Conservation (phyloP, 2,113 vertebrate species). For the Caracal caracal region DNA sequence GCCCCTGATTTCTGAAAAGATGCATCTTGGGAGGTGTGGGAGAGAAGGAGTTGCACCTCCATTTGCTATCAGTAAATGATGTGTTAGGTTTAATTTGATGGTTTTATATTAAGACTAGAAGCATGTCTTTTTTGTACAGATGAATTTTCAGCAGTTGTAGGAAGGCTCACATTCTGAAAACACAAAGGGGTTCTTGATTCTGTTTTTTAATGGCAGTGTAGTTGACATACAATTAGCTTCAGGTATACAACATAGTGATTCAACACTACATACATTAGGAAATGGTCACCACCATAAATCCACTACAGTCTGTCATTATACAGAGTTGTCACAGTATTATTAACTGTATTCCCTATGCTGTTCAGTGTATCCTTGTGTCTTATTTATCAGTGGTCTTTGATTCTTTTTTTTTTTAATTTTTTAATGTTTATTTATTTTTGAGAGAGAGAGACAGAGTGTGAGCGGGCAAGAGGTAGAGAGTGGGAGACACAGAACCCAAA, state of each 20-base stretch:
- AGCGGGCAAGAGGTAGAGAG: too few species aligned
- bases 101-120: not conserved
- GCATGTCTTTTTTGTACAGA: not conserved
- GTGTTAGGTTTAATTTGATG: conserved; percentile 7
- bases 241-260: not conserved
- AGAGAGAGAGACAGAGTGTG: too few species aligned
- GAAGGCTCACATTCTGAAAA: conserved; percentile 50
- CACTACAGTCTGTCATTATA: not conserved
- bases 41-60: not conserved
- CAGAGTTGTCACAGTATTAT: not conserved
- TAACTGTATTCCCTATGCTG: not conserved
- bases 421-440: too few species aligned
- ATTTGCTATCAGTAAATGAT: not conserved
- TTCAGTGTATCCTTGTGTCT: not conserved
- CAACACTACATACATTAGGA: not conserved
- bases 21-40: not conserved
- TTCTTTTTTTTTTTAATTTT: not conserved
- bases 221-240: not conserved
- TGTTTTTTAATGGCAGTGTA: not conserved
- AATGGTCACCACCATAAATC: not conserved
- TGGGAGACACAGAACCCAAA: too few species aligned
- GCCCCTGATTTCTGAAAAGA: conserved; percentile 21
- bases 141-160: not conserved
- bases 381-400: not conserved
- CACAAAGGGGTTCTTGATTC: not conserved